Base-by-base conservation (phyloP, 2,113 vertebrate genomes). In the Pungitius pungitius region DNA sequence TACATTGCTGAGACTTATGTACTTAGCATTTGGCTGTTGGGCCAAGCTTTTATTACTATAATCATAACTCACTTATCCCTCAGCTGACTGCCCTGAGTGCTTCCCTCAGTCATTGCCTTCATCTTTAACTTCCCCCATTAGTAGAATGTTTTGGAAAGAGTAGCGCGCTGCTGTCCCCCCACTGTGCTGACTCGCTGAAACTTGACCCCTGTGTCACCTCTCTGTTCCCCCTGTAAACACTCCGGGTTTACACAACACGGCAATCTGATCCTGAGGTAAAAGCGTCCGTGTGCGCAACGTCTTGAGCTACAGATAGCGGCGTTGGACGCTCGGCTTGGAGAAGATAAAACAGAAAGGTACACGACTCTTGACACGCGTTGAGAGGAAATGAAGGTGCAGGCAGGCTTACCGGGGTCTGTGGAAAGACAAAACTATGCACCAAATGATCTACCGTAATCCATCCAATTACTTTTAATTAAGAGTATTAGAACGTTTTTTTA, bases 201-300 rank as follows among this genome's bases (percentile, higher is more conserved):
- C 45, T 1, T 85, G 70, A 75, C 64, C 72, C 57, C 8, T 3
- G 1, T 27, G 49, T 54, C 47, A 56, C 61, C 63, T 40, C 69
- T 45, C 45, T 40, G 55, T 69, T 79, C 39, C 42, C 22, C 42
- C 22, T 14, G 75, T 63, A 78, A 83, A 85, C 69, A 75, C 58
- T 13, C 45, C 37, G 24, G 0, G n/a, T 77, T 86, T 78, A 80
- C 81, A 74, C 80, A 88, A 83, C 79, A 58, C 62, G 27, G 69
- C 68, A 69, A 83, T 77, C 80, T 17, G 56, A 81, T 75, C 61
- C 20, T 56, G 58, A 64, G 75, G 49, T 63, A 10, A 60, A 69
- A 67, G 69, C 10, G 3, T 2, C 18, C 1, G n/a, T 55, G 57
- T 80, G 73, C 45, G 26, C 59, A 54, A 58, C 60, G 57, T 42